Evolutionary conservation across 2,888 invertebrate genomes (phyloP), one percentile per base, ranked within the genome.

Genomic region (Schrankia costaestrigalis): DNA sequence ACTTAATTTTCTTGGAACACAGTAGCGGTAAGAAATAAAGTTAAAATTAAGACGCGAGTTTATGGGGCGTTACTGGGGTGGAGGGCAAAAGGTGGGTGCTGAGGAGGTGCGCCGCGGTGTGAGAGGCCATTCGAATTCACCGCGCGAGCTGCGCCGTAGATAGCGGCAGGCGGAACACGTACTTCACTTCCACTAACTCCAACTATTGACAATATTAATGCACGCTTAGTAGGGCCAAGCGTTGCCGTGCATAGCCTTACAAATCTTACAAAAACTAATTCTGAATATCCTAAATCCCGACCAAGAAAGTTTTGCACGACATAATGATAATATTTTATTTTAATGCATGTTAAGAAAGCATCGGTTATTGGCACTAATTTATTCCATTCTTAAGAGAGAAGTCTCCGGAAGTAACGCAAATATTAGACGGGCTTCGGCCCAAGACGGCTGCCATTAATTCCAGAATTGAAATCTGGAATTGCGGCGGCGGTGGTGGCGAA

Each of bases 181-280:
- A 84, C 85, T 82, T 82, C 82, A 84, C 83, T 87, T 85, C 85
- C 79, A 85, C 84, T 84, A 86, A 86, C 85, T 85, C 84, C 80
- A 83, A 86, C 86, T 87, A 87, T 86, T 87, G 86, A 87, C 86
- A 86, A 85, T 85, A 86, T 85, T 85, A 85, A 86, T 85, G 85
- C 83, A 85, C 84, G 84, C 80, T 85, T 84, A 85, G 77, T 78
- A 78, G 76, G 77, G 77, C 81, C 78, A 78, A 82, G 73, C 75
- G 75, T 52, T 65, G 68, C 43, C 81, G 78, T 80, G 84, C 71
- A 69, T 51, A 54, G 79, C 76, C 71, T 81, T 13, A 25, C 23
- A 7, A 7, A 7, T 17, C 7, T 17, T 17, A 17, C 17, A 21
- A n/a, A 21, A 47, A 50, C 46, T 46, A 30, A 46, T 36, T 32